These are phyloP conservation scores for Sycophila texana DNA, from an alignment of 2,888 invertebrate species.

Conservation along the genomic window DNA sequence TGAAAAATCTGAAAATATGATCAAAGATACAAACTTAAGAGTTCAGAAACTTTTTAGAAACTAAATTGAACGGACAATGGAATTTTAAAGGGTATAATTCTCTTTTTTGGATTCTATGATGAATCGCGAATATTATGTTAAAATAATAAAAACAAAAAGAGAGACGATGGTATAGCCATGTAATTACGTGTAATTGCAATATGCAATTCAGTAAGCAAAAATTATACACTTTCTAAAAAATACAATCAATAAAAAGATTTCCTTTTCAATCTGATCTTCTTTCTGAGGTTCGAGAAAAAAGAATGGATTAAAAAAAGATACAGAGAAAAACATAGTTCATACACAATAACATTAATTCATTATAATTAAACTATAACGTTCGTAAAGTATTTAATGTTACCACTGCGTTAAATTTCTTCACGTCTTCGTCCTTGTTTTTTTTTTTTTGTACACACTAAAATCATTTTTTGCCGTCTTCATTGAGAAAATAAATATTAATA, in stretches of 20 bases:
- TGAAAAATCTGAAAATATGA: constrained; percentile 45
- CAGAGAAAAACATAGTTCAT: constrained; percentile 61
- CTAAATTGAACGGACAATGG: constrained; percentile 44
- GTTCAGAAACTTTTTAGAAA: constrained; percentile 44
- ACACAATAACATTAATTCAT: constrained; percentile 69
- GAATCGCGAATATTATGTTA: constrained; percentile 54
- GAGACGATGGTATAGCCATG: constrained; percentile 69
- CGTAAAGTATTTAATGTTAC: constrained; percentile 70
- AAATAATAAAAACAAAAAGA: constrained; percentile 67
- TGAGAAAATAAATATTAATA: constrained; percentile 75
- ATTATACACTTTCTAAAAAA: constrained; percentile 68
- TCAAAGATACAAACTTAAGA: constrained; percentile 44
- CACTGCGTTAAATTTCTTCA: constrained; percentile 53
- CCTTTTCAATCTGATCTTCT: constrained; percentile 62
- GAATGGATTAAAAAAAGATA: constrained; percentile 56
- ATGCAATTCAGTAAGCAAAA: constrained; percentile 67
- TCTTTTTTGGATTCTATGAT: constrained; percentile 56
- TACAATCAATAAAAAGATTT: constrained; percentile 69
- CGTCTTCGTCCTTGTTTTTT: constrained; percentile 60
- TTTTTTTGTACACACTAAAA: constrained; percentile 72
- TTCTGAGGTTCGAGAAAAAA: constrained; percentile 65
- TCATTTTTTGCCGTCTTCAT: constrained; percentile 69
- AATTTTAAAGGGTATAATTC: constrained; percentile 51
- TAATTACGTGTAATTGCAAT: constrained; percentile 69
- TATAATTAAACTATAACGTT: constrained; percentile 73